Conservation (phyloP, 2,113 vertebrate species). For the Paratilapia polleni region DNA sequence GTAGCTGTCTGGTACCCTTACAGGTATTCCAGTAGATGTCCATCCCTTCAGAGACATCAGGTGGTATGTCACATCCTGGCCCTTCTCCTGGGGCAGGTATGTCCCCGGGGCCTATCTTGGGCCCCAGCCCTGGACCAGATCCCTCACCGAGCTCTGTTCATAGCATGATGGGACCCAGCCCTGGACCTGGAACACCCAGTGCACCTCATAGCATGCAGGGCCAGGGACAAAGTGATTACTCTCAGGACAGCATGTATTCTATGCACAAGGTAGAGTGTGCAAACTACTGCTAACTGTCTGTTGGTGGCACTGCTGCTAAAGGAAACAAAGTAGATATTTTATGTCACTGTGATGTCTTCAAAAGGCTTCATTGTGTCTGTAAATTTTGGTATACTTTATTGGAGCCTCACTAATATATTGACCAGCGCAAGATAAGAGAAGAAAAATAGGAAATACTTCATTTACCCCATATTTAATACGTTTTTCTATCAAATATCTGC, state of each 20-base stretch:
- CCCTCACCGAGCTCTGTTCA: slow-evolving; percentile 96
- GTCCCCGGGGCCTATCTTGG: slow-evolving; percentile 96
- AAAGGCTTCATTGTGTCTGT: neutral
- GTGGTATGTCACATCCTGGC: slow-evolving; percentile 94
- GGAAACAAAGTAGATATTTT: neutral
- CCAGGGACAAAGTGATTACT: slow-evolving; percentile 89
- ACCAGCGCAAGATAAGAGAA: neutral
- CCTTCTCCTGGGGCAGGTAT: slow-evolving; percentile 94
- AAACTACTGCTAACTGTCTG: neutral
- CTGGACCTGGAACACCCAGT: slow-evolving; percentile 93
- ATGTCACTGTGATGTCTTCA: neutral
- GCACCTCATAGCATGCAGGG: slow-evolving; percentile 87
- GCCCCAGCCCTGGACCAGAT: slow-evolving; percentile 95
- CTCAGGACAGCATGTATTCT: slow-evolving; percentile 90
- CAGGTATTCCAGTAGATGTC: slow-evolving; percentile 85
- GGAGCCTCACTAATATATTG: neutral
- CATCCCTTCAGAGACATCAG: slow-evolving; percentile 89
- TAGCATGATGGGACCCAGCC: slow-evolving; percentile 98
- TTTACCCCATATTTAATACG: neutral
- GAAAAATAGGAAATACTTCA: neutral
- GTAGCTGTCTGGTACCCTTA: slow-evolving; percentile 34
- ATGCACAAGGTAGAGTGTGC: slow-evolving; percentile 89
- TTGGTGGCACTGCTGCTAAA: neutral
- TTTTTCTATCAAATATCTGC: neutral
- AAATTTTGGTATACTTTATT: neutral